Evolutionary conservation across 1,140 invertebrate genomes (phyloP).

Genomic region (Heliconius melpomene): DNA sequence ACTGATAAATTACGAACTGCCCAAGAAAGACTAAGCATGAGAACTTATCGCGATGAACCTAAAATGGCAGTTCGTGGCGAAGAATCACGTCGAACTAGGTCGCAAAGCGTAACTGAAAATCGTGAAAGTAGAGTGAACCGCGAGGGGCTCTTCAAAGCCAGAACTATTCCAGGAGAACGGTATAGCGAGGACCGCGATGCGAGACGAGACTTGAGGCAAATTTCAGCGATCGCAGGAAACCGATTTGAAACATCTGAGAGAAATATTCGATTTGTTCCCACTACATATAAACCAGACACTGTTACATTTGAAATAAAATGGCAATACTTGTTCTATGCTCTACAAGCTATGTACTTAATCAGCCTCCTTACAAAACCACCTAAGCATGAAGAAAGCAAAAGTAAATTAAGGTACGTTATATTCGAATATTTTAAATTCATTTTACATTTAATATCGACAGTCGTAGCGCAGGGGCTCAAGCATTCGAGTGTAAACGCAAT

Average conservation of each 20-base stretch:
- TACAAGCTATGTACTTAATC: slow-evolving; percentile 32
- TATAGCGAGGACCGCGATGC: background rate
- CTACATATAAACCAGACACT: background rate
- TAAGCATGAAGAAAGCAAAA: slow-evolving; percentile 37
- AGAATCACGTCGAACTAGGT: background rate
- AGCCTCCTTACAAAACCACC: slow-evolving; percentile 22
- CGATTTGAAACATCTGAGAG: background rate
- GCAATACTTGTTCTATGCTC: slow-evolving; percentile 36
- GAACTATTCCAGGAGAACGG: background rate
- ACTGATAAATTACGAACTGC: background rate
- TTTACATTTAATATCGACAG: background rate
- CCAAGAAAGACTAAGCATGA: background rate
- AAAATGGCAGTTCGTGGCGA: background rate
- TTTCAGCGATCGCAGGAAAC: background rate
- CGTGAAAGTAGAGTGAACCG: background rate
- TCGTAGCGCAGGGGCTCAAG: no score
- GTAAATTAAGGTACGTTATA: slow-evolving; percentile 49
- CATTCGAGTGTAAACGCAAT: no score
- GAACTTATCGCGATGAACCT: background rate
- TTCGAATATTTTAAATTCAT: background rate
- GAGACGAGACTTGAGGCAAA: background rate
- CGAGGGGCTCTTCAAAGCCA: background rate
- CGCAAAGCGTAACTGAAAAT: background rate
- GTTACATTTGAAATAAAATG: slow-evolving; percentile 31
- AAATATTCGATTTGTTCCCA: background rate